Base-by-base conservation (phyloP, 2,888 invertebrate species). In the Chrysopilus asiliformis region DNA sequence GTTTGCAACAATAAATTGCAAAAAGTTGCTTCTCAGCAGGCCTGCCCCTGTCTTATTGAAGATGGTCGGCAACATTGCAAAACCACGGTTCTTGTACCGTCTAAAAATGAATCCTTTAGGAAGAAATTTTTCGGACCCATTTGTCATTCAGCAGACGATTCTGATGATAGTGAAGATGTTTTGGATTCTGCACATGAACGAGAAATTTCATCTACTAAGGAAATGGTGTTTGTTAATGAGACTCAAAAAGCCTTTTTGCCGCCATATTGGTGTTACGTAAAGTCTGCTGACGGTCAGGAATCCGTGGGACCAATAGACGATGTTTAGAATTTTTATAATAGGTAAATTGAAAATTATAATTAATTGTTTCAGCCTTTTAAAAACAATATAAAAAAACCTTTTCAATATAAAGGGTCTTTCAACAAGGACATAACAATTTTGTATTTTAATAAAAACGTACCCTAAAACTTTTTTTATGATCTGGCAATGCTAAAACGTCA, bases 241-340 rank as follows among this genome's bases (percentile, higher is more conserved):
- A 44, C 42, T 42, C 42, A 42, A 39, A 38, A 34, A 32, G 25
- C 38, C 20, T 32, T 32, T 9, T 33, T 36, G 5, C 9, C 36
- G 25, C 40, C 45, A 12, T 40, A 44, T 24, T 47, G 44, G 33
- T 47, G 45, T 40, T 47, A 46, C 39, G 43, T 49, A 26, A 49
- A 49, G 39, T 39, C 42, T 28, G 34, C 37, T 40, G 47, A 47
- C 38, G 38, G 45, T 7, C 46, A 46, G 35, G 44, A 47, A 32
- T 47, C 46, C 36, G 40, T 43, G 28, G 49, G 49, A 43, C 49
- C 49, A 32, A 43, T 47, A 19, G 45, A 40, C 36, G 44, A 45
- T 37, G 49, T 49, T 40, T 49, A 49, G 46, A 30, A 44, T 20
- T 34, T 16, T 36, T 16, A 2, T 28, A 32, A 33, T 32, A 37